These are phyloP conservation scores for Oenanthe melanoleuca DNA, from an alignment of 2,113 vertebrate species.

Conservation along the genomic window DNA sequence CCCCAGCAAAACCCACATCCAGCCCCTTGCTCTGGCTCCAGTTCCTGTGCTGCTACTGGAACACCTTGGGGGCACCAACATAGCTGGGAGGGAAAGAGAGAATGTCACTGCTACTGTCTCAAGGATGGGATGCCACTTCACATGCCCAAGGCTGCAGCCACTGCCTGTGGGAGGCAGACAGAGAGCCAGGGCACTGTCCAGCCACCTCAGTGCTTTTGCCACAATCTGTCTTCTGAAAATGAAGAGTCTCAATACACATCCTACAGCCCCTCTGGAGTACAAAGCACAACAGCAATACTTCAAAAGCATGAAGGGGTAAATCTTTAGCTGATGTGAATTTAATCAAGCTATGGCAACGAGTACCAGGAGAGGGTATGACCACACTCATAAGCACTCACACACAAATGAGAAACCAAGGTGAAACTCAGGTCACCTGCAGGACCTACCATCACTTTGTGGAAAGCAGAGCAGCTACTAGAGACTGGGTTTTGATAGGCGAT, in stretches of 20 bases:
- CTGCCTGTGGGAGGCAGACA: not conserved
- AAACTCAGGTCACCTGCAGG: not conserved
- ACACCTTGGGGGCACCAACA: not conserved
- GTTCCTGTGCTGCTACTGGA: fast-evolving
- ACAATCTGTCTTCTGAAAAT: not conserved
- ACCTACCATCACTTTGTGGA: not conserved
- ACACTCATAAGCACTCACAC: not conserved
- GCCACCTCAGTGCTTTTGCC: not conserved
- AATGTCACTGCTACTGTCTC: not conserved
- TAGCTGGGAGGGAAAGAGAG: not conserved
- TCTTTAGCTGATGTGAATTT: not conserved
- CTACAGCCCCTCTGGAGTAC: not conserved
- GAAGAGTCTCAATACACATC: not conserved
- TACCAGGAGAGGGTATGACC: not conserved
- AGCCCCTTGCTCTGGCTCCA: not conserved
- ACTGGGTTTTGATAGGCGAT: not conserved
- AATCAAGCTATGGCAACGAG: not conserved
- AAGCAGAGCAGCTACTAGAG: not conserved
- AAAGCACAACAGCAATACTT: not conserved
- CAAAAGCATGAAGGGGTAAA: not conserved
- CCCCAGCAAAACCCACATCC: not conserved
- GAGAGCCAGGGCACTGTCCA: not conserved
- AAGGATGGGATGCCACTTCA: not conserved
- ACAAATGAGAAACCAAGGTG: not conserved
- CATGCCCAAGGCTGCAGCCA: fast-evolving